These are phyloP conservation scores for Lophotriccus pileatus DNA, from an alignment of 2,797 vertebrate species.

Conservation along the genomic window DNA sequence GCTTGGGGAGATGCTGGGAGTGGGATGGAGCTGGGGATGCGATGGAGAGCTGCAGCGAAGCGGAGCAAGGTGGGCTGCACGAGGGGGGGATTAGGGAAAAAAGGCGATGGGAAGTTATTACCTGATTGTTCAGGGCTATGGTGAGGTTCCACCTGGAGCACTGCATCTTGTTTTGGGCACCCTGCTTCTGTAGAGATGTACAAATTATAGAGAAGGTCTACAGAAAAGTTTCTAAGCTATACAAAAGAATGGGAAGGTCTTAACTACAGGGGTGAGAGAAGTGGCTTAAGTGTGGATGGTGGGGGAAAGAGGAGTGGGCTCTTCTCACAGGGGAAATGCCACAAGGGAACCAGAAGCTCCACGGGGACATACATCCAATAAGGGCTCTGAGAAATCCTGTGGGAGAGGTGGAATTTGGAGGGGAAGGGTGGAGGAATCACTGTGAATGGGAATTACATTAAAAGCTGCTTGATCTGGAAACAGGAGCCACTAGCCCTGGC, in stretches of 20 bases:
- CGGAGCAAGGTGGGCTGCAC: background rate
- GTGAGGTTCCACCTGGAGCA: constrained; percentile 69
- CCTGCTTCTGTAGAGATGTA: constrained; percentile 70
- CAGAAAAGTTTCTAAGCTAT: constrained; percentile 40
- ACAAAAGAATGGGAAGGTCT: background rate
- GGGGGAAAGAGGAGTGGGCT: background rate
- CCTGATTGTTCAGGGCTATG: constrained; percentile 70
- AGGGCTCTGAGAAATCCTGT: background rate
- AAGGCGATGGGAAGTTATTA: constrained; percentile 45
- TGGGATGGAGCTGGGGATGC: constrained; percentile 30
- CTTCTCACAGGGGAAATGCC: background rate
- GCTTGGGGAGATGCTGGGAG: background rate
- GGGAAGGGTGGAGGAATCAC: background rate
- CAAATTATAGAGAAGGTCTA: constrained; percentile 60
- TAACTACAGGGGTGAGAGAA: background rate
- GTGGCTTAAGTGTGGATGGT: background rate
- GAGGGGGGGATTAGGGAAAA: background rate
- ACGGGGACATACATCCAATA: fast-evolving
- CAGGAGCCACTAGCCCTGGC: fast-evolving
- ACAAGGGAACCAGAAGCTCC: background rate
- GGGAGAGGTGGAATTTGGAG: background rate
- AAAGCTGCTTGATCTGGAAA: background rate
- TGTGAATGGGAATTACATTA: background rate
- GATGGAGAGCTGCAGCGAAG: constrained; percentile 38
- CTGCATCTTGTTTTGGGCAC: constrained; percentile 68